These are phyloP conservation scores for Rosalia funebris DNA, from an alignment of 2,888 invertebrate species.

Conservation along the genomic window DNA sequence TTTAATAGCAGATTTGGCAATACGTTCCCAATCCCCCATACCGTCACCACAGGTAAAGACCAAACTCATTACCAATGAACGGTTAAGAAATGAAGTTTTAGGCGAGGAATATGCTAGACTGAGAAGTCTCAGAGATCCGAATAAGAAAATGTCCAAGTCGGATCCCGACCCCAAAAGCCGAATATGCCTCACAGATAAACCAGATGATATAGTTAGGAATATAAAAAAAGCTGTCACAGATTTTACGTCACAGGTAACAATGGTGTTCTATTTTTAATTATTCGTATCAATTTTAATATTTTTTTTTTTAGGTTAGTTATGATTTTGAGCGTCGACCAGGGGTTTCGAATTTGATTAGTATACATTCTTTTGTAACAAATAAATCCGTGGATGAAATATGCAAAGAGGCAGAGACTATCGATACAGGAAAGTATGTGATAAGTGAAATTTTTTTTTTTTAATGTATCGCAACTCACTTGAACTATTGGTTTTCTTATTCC, in stretches of 20 bases:
- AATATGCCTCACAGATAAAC: constrained; percentile 81
- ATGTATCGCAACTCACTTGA: no score
- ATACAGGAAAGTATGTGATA: constrained; percentile 76
- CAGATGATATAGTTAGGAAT: constrained; percentile 76
- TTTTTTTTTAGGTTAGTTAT: constrained; percentile 73
- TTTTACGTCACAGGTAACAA: constrained; percentile 74
- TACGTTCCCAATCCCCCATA: constrained; percentile 81
- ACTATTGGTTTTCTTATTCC: no score
- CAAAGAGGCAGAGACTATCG: constrained; percentile 71
- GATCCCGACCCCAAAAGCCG: constrained; percentile 80
- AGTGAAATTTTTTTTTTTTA: neutral
- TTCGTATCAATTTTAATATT: no score
- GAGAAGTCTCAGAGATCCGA: constrained; percentile 85
- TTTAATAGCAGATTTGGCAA: constrained; percentile 83
- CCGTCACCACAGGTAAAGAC: constrained; percentile 70
- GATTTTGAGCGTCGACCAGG: constrained; percentile 84
- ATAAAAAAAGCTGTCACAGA: constrained; percentile 93
- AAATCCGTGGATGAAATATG: constrained; percentile 75
- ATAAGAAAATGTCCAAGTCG: constrained; percentile 98
- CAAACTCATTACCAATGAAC: no score
- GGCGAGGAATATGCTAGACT: constrained; percentile 73
- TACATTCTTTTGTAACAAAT: constrained; percentile 81
- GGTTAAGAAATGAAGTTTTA: constrained; percentile 50
- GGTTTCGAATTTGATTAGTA: constrained; percentile 87
- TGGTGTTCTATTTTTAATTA: neutral